Percentiles rank a stretch among this genome's conserved stretches.
phyloP scores from a whole-genome alignment of 2,113 vertebrate species.

The Raja brachyura region DNA sequence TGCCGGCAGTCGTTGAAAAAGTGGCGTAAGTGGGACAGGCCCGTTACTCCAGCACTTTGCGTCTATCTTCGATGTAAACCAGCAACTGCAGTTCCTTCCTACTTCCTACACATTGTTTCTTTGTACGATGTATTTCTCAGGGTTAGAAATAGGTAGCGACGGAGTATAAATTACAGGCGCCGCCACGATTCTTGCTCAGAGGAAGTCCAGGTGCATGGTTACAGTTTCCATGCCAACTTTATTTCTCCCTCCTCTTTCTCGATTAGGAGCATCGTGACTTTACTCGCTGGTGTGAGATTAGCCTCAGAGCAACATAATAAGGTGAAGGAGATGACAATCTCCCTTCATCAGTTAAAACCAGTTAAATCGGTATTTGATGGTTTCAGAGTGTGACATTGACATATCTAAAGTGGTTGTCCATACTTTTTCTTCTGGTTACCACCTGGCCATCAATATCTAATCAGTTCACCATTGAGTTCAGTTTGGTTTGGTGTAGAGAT shows the following conservation, averaged over 20 bases:
- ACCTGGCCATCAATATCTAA: background rate
- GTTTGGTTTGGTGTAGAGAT: no score
- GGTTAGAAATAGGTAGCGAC: background rate
- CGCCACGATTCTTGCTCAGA: background rate
- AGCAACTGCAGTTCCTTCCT: no score
- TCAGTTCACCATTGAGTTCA: background rate
- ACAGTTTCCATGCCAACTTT: background rate
- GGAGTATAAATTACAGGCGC: background rate
- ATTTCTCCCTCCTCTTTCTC: background rate
- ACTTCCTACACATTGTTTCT: no score
- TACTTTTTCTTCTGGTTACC: background rate
- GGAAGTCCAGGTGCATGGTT: background rate
- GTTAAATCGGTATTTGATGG: no score
- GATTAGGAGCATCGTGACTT: background rate
- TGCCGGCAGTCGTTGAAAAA: no score
- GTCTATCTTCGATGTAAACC: no score
- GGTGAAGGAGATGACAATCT: background rate
- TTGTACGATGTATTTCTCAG: background rate
- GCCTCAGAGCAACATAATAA: background rate
- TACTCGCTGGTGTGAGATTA: background rate
- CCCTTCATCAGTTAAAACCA: background rate
- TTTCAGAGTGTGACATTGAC: background rate
- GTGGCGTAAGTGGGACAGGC: no score
- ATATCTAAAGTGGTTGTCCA: background rate
- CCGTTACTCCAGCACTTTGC: no score